Evolutionary conservation across 2,797 vertebrate species (phyloP).

Genomic region (Euphonia xanthogaster): DNA sequence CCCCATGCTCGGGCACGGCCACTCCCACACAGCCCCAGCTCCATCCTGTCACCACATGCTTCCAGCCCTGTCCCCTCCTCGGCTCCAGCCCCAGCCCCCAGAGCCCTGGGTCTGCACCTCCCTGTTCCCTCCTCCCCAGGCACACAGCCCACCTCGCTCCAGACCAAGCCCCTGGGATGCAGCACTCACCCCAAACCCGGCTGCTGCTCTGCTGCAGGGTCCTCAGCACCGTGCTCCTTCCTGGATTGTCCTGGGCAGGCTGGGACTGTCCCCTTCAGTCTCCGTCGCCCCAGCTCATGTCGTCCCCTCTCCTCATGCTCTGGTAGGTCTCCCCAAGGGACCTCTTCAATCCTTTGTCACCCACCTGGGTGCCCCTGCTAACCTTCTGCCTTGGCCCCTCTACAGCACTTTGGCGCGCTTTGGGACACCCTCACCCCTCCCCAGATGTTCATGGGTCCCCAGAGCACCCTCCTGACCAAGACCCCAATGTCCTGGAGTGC

Average conservation of each 20-base stretch:
- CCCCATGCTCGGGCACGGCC: accelerated
- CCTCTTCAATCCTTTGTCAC: background rate
- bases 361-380: background rate
- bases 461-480: background rate
- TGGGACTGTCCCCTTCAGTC: background rate
- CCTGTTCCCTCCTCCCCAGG: accelerated
- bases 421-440: background rate
- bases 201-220: accelerated
- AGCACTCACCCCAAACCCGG: background rate
- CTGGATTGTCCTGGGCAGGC: accelerated
- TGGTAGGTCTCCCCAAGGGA: background rate
- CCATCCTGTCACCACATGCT: background rate
- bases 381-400: background rate
- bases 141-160: accelerated
- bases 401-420: background rate
- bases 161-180: accelerated
- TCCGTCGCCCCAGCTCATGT: accelerated
- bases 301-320: background rate
- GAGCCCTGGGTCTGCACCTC: no score
- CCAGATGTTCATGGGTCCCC: no score
- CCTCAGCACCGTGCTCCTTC: accelerated
- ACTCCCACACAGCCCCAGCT: background rate
- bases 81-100: accelerated
- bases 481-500: background rate
- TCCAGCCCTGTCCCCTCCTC: accelerated